Evolutionary conservation across 2,113 vertebrate genomes (phyloP), one percentile per base, ranked within the genome.

Genomic region (Rostratula benghalensis): DNA sequence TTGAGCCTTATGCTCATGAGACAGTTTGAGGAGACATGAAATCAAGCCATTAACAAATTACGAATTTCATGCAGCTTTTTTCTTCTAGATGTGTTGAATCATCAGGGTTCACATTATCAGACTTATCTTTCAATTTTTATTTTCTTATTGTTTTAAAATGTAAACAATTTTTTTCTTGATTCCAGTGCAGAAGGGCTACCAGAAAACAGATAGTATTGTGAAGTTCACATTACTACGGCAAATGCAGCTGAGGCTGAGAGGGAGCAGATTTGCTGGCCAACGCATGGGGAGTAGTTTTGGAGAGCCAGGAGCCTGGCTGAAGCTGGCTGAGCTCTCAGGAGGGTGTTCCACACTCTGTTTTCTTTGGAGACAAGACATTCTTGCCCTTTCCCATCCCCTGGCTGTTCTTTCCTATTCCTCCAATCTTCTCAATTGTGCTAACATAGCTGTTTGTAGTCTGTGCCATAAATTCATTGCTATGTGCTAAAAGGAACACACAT

Each of bases 361-460:
- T 95, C 83, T 97, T 95, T 96, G 87, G 94, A 95, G 33, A 61
- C 77, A 79, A 78, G 21, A n/a, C 39, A 33, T 75, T 91, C 68
- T 93, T 92, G 95, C 87, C 81, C 83, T 95, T 94, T 94, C 43
- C 73, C n/a, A 60, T 95, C 74, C 89, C 27, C 57, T 95, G 94
- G 57, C 89, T 94, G 83, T 57, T 82, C 73, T 57, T 77, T 82
- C 27, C 13, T 79, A 24, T 82, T 95, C 30, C 70, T 69, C 57
- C 81, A 94, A 37, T 39, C 30, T 18, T 96, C 69, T 93, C 80
- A 65, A 73, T 85, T 84, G 87, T 69, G 37, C 57, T 94, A 87
- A 89, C 48, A 76, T 64, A 95, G 94, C 81, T 82, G 65, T 56
- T 89, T 69, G 46, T 70, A 31, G 15, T 51, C 56, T 71, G 68